Percentiles rank a stretch among this genome's conserved stretches.
Conservation (phyloP, 2,797 vertebrate genomes). For the Echiichthys vipera region DNA sequence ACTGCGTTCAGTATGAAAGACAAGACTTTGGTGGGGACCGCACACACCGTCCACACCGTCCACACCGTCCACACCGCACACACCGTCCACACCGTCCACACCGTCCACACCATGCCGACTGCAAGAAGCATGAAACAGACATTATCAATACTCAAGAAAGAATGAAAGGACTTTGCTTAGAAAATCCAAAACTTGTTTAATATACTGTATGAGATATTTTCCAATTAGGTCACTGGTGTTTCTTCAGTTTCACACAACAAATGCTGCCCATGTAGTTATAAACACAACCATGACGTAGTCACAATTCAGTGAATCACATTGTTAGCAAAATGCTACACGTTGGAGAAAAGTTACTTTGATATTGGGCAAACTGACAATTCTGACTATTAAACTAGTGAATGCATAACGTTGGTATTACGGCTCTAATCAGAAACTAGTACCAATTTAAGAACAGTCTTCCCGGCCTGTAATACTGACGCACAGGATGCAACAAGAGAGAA, state of each 20-base stretch:
- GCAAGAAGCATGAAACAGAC: too few species aligned
- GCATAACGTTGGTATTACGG: not conserved
- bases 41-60: too few species aligned
- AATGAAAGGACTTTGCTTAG: not conserved
- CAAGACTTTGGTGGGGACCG: too few species aligned
- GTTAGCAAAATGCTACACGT: not conserved
- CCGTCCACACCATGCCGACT: too few species aligned
- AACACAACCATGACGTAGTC: not conserved
- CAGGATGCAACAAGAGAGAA: too few species aligned
- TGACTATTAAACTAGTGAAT: not conserved
- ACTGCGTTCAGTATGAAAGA: too few species aligned
- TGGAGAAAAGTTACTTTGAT: not conserved
- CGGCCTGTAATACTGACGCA: too few species aligned
- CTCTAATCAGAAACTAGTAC: constrained; percentile 3
- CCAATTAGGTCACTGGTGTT: not conserved
- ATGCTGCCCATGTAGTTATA: too few species aligned
- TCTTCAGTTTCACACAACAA: not conserved
- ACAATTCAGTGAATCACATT: not conserved
- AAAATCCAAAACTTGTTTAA: constrained; percentile 3
- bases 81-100: too few species aligned
- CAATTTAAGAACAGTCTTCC: not conserved
- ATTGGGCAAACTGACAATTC: not conserved
- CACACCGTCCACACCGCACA: too few species aligned
- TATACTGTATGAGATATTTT: not conserved
- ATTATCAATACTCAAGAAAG: not conserved